Evolutionary conservation across 2,113 vertebrate genomes (phyloP), one percentile per base, ranked within the genome.

Genomic region (Gallinago paraguaiae): DNA sequence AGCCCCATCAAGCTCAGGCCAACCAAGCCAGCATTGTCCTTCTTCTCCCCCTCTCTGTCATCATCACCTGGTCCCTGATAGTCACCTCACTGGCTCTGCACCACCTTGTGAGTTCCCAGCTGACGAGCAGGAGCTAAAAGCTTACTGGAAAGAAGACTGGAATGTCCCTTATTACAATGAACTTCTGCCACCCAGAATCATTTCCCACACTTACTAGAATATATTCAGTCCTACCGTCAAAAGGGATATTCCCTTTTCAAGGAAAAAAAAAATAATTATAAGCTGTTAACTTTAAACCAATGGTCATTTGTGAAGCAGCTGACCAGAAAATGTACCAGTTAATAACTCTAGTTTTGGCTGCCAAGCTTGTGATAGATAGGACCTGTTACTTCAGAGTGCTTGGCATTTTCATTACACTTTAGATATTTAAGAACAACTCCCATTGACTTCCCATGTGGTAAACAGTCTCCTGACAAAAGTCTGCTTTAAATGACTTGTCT

Each of bases 401-500:
- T 89, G 57, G 76, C 79, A 77, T 84, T 92, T 90, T 83, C 57
- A 31, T 82, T 79, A 53, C 27, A 84, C 65, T 78, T 76, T 14
- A 88, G 64, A 75, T 89, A 37, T 76, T 93, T 86, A 86, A 93
- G 64, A 82, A 90, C 50, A 82, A 90, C 85, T 65, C 39, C 41
- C 39, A 53, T 31, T 83, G 76, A 86, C 65, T 87, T 91, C 41
- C 31, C 63, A 65, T 46, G 74, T 53, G 65, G 93, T 81, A 75
- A 93, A 78, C 22, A 77, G 60, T 64, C 61, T 88, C 45, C 69
- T 89, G 69, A 92, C 61, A 84, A 65, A 86, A 80, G 48, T 69
- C 69, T 91, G 77, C 72, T 87, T 74, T 78, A 92, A 93, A 76
- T 35, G n/a, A 84, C 53, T 87, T 91, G 86, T 78, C 69, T 61